Base-by-base conservation (phyloP, 2,888 invertebrate genomes). In the Hypena proboscidalis region DNA sequence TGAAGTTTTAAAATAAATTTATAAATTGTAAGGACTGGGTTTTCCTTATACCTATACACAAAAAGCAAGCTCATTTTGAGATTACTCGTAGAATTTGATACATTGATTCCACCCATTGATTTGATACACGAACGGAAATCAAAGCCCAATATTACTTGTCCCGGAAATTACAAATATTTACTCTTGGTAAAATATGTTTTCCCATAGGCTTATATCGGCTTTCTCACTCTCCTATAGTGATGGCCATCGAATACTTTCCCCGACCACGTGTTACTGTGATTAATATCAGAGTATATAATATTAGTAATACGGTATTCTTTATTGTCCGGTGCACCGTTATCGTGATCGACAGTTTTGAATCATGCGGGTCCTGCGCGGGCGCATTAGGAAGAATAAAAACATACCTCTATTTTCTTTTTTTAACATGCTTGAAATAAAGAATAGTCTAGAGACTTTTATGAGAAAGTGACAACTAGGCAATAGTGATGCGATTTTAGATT, bases 351-450 rank as follows among this genome's bases (percentile, higher is more conserved):
- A 70, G 58, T 61, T 66, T 69, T 50, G 62, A 60, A 77, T 78
- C 79, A 87, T 87, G 87, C 87, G 87, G 87, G 87, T 65, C 35
- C 31, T 2, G 71, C 70, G 69, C 77, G 52, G 80, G 4, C 34
- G 57, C 1, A 21, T 36, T 70, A 51, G 33, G 70, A 33, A 72
- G 73, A 77, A 74, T 9, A 2, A 8, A 20, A 30, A 20, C 3
- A 10, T 5, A 1, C 11, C 2, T 7, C 6, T 9, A 10, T 31
- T 31, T n/a, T 9, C 0, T 2, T 0, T 11, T n/a, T 11, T 20
- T 6, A 3, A 3, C 4, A 4, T 4, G 4, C n/a, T n/a, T n/a
- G n/a, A n/a, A n/a, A n/a, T n/a, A n/a, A n/a, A n/a, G n/a, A n/a
- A n/a, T n/a, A n/a, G n/a, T n/a, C n/a, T n/a, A n/a, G n/a, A n/a